Evolutionary conservation across 2,113 vertebrate genomes (phyloP).

Genomic region (Chunga burmeisteri): DNA sequence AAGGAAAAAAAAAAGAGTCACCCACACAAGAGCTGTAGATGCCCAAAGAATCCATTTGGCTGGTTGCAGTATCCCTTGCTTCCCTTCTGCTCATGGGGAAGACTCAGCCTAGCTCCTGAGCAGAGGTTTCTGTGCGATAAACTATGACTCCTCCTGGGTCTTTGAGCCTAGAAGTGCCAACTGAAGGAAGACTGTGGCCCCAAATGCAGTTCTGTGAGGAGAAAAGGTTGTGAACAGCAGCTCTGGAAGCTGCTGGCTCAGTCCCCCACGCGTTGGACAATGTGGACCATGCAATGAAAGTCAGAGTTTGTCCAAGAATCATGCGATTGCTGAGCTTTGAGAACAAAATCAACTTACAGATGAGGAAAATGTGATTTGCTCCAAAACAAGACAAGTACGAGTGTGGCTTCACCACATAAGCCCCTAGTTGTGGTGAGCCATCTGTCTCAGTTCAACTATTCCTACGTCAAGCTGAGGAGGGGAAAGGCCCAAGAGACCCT

Average conservation of each 20-base stretch:
- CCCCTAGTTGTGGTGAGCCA: background rate
- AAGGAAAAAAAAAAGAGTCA: background rate
- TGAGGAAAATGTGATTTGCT: background rate
- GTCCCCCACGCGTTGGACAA: background rate
- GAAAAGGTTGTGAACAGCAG: background rate
- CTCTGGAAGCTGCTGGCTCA: background rate
- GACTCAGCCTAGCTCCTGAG: background rate
- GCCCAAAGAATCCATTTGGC: background rate
- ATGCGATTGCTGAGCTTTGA: background rate
- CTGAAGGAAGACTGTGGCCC: background rate
- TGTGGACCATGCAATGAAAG: background rate
- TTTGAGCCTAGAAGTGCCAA: background rate
- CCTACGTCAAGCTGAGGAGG: background rate
- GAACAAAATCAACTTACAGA: background rate
- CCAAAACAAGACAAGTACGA: background rate
- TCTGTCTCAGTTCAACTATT: background rate
- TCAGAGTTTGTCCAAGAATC: background rate
- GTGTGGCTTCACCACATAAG: background rate
- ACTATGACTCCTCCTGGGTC: background rate
- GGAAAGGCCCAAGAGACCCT: background rate
- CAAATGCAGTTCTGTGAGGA: background rate
- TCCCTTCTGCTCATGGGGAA: background rate
- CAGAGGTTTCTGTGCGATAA: background rate
- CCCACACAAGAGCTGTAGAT: background rate
- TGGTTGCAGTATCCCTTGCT: background rate